Conservation (phyloP, 2,888 invertebrate species). For the Incurvaria masculella region DNA sequence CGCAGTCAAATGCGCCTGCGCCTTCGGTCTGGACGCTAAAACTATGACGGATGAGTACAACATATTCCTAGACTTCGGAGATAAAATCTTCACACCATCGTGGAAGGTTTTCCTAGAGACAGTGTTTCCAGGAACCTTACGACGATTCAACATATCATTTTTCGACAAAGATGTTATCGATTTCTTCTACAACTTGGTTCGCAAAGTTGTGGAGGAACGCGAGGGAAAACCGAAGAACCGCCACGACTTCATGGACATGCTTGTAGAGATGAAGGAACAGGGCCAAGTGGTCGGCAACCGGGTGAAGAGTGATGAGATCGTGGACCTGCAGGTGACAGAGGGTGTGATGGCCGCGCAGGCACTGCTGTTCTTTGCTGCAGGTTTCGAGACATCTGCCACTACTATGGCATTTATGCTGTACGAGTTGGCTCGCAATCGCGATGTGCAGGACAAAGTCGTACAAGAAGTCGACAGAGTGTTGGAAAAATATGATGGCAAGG, state of each 20-base stretch:
- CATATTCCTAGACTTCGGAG: conserved; percentile 10
- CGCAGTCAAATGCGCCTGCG: conserved; percentile 11
- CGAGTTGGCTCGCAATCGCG: conserved; percentile 28
- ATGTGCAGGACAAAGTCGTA: conserved; percentile 28
- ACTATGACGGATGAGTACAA: conserved; percentile 7
- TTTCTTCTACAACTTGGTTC: conserved; percentile 1
- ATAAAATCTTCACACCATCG: conserved; percentile 3
- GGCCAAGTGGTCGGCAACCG: conserved; percentile 19
- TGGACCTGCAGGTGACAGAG: conserved; percentile 20
- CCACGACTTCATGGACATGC: background rate
- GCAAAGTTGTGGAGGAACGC: background rate
- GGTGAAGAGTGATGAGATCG: conserved; percentile 12
- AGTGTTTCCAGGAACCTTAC: background rate
- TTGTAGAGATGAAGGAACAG: conserved; percentile 18
- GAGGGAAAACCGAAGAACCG: background rate
- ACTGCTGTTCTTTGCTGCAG: conserved; percentile 31
- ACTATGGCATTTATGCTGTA: conserved; percentile 28
- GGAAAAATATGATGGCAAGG: conserved; percentile 22
- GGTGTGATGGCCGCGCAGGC: conserved; percentile 25
- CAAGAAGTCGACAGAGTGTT: conserved; percentile 27
- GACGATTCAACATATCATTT: conserved; percentile 4
- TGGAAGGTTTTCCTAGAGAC: background rate
- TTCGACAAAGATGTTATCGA: conserved; percentile 6
- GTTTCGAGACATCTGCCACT: conserved; percentile 37
- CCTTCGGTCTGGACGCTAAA: conserved; percentile 10